These are phyloP conservation scores for Ictidomys tridecemlineatus DNA, from an alignment of 2,113 vertebrate genomes.

Conservation along the genomic window DNA sequence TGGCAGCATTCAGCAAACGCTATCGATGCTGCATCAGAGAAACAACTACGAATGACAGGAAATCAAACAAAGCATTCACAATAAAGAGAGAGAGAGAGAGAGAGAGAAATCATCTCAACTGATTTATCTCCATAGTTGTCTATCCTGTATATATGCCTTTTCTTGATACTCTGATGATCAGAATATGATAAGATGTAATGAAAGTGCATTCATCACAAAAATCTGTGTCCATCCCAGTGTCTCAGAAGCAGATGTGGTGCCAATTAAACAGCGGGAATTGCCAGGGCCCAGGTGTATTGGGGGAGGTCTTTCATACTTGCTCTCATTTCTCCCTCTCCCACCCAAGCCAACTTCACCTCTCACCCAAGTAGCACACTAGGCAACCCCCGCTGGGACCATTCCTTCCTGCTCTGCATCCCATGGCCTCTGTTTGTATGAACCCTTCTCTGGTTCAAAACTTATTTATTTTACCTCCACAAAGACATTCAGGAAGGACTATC, in stretches of 20 bases:
- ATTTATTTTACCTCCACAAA: background rate
- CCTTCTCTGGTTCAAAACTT: background rate
- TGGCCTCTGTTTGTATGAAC: background rate
- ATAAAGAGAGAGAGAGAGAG: background rate
- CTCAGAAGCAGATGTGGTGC: background rate
- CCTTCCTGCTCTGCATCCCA: background rate
- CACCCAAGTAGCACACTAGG: background rate
- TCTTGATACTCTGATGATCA: background rate
- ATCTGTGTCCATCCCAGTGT: background rate
- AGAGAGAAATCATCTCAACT: background rate
- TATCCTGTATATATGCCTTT: background rate
- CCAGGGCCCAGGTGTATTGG: background rate
- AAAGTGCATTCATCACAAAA: background rate
- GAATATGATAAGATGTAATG: background rate
- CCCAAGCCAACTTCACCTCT: background rate
- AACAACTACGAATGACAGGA: background rate
- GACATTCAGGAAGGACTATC: background rate
- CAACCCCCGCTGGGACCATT: background rate
- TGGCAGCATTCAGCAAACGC: background rate
- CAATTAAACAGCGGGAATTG: background rate
- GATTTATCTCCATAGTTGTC: background rate
- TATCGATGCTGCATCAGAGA: background rate
- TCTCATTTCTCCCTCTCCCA: background rate
- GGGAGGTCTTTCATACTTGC: background rate
- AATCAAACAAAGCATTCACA: slow-evolving; percentile 32